A percentile compares a stretch with the other conserved stretches of the same genome.
These are phyloP conservation scores for Halocaridina rubra DNA, from an alignment of 2,888 invertebrate genomes.

Conservation along the genomic window DNA sequence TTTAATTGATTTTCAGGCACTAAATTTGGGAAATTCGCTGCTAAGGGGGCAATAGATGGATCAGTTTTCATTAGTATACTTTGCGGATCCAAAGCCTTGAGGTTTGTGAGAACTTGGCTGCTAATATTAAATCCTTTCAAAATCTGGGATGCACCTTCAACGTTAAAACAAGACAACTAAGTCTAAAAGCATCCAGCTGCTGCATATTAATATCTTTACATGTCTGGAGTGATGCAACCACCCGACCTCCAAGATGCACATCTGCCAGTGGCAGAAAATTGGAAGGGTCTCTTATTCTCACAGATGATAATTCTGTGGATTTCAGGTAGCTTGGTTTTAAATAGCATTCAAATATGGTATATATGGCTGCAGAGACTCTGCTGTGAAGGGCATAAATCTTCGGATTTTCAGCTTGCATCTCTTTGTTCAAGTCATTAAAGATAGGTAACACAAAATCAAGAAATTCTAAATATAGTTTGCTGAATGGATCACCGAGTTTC, in stretches of 20 bases:
- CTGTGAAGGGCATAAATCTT: neutral
- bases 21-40: too few relatives aligned
- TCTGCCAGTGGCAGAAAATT: too few relatives aligned
- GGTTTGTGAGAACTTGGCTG: neutral
- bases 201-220: neutral
- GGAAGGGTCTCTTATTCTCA: too few relatives aligned
- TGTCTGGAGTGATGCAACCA: too few relatives aligned
- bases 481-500: neutral
- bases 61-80: too few relatives aligned
- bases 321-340: too few relatives aligned
- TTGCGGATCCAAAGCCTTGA: neutral
- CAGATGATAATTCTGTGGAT: too few relatives aligned
- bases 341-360: too few relatives aligned
- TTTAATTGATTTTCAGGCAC: too few relatives aligned
- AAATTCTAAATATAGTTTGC: neutral
- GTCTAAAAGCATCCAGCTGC: neutral
- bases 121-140: neutral
- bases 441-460: neutral
- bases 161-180: neutral
- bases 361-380: neutral
- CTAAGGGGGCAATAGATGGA: too few relatives aligned
- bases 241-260: too few relatives aligned
- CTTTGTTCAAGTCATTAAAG: neutral
- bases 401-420: neutral
- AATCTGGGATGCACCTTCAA: neutral